Evolutionary conservation across 1,140 invertebrate species (phyloP).

Genomic region (Calephelis virginiensis): DNA sequence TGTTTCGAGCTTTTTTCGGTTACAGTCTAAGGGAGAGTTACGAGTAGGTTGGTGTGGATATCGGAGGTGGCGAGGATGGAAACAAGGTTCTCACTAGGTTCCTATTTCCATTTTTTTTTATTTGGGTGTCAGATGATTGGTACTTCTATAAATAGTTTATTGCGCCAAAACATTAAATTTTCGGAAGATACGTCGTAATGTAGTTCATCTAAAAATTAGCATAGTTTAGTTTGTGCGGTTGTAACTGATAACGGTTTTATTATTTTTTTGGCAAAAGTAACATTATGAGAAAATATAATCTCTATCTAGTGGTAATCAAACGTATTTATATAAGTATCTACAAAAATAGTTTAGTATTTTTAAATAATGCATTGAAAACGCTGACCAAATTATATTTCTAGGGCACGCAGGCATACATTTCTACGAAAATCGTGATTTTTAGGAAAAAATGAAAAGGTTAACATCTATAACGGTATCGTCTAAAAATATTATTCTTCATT

Average conservation of each 20-base stretch:
- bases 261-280: constrained; percentile 67
- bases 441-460: constrained; percentile 54
- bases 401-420: constrained; percentile 42
- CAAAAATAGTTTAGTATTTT: constrained; percentile 76
- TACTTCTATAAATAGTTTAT: constrained; percentile 7
- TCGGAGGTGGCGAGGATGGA: neutral
- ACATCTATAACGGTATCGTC: constrained; percentile 65
- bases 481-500: constrained; percentile 72
- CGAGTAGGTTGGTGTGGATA: neutral
- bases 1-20: too few species aligned
- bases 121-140: neutral
- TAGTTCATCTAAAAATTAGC: constrained; percentile 44
- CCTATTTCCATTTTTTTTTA: neutral
- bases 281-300: constrained; percentile 72
- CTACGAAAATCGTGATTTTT: constrained; percentile 52
- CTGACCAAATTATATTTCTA: constrained; percentile 49
- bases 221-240: constrained; percentile 50
- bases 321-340: constrained; percentile 70
- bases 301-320: constrained; percentile 75
- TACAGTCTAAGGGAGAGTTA: neutral
- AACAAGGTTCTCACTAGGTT: constrained; percentile 4
- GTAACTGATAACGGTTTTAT: constrained; percentile 52
- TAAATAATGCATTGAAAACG: constrained; percentile 62
- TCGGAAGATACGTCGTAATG: constrained; percentile 24
- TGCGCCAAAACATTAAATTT: constrained; percentile 22